These are phyloP conservation scores for Invenusta paracnida DNA, from an alignment of 2,888 invertebrate genomes.

Conservation along the genomic window DNA sequence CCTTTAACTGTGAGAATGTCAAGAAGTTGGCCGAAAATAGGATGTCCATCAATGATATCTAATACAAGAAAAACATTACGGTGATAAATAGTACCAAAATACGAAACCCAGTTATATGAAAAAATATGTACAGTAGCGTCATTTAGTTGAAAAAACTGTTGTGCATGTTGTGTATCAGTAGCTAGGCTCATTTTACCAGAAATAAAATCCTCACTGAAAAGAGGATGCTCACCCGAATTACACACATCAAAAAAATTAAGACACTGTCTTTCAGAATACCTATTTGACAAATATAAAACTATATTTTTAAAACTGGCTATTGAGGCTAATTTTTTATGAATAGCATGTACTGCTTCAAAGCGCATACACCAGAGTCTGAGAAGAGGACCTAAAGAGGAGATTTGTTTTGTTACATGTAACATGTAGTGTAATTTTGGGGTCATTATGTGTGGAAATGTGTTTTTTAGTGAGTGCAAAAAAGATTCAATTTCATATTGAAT, in stretches of 20 bases:
- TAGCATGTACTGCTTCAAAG: conserved; percentile 11
- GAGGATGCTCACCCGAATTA: conserved; percentile 17
- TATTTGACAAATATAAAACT: conserved; percentile 22
- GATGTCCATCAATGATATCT: conserved; percentile 16
- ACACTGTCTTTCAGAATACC: conserved; percentile 14
- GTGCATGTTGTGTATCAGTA: neutral
- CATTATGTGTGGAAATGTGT: neutral
- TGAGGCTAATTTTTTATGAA: conserved; percentile 9
- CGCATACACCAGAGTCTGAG: conserved; percentile 13
- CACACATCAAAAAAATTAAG: neutral
- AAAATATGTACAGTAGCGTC: neutral
- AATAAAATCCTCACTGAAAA: conserved; percentile 9
- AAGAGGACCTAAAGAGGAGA: neutral
- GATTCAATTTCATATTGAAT: conserved; percentile 10
- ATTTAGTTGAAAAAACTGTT: neutral
- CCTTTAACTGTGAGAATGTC: neutral
- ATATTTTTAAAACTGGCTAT: conserved; percentile 8
- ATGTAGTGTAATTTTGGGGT: conserved; percentile 12
- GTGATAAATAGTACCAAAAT: conserved; percentile 20
- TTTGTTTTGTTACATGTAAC: conserved; percentile 3
- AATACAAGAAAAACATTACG: conserved; percentile 18
- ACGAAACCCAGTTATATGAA: conserved; percentile 18
- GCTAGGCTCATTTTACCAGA: neutral
- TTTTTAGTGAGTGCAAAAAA: neutral
- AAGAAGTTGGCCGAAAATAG: conserved; percentile 17